Percentiles rank a stretch among this genome's conserved stretches.
phyloP scores from a whole-genome alignment of 2,797 vertebrate species.

The Acridotheres tristis region DNA sequence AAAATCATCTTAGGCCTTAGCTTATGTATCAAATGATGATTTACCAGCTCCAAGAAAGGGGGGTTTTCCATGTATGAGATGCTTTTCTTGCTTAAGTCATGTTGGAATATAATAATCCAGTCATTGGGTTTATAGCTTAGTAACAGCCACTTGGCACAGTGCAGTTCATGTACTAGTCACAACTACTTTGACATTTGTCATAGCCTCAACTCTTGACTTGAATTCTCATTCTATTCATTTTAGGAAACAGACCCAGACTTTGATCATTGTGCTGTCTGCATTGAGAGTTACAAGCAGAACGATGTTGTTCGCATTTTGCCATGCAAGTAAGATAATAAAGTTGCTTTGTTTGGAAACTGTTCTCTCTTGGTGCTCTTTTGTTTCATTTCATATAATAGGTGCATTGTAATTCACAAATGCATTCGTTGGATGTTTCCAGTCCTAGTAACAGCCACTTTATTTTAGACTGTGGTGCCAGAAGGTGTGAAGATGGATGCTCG shows the following conservation, averaged over 20 bases:
- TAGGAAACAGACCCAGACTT: conserved; percentile 98
- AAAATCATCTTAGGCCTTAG: background rate
- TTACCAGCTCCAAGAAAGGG: background rate
- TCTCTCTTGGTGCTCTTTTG: background rate
- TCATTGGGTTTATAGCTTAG: background rate
- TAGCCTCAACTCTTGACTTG: conserved; percentile 37
- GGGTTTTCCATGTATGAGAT: background rate
- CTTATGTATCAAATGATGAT: background rate
- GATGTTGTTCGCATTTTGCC: conserved; percentile 96
- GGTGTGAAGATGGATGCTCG: background rate
- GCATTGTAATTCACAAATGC: background rate
- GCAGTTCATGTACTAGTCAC: background rate
- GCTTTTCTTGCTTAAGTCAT: background rate
- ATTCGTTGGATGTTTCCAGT: background rate
- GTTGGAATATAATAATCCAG: background rate
- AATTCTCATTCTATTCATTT: conserved; percentile 62
- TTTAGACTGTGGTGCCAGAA: background rate
- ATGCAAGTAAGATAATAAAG: conserved; percentile 89
- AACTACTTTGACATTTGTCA: background rate
- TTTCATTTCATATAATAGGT: background rate
- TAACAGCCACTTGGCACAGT: background rate
- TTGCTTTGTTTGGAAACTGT: conserved; percentile 12
- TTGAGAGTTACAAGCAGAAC: conserved; percentile 95
- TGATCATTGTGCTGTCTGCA: conserved; percentile 97
- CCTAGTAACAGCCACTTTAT: background rate